Evolutionary conservation across 2,888 invertebrate genomes (phyloP).

Genomic region (Scotopteryx bipunctaria): DNA sequence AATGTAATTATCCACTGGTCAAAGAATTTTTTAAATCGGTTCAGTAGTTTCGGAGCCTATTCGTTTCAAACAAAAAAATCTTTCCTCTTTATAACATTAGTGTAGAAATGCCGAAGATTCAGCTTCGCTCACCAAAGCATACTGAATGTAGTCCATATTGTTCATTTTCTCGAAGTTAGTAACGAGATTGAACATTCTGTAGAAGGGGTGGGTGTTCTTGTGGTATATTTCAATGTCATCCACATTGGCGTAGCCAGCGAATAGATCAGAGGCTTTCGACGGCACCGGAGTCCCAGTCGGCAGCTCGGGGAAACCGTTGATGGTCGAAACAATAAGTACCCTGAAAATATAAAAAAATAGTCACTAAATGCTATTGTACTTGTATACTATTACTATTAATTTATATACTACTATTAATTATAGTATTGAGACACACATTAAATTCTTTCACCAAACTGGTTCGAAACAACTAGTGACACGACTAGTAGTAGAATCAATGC

Average conservation of each 20-base stretch:
- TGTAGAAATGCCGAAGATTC: too few species aligned
- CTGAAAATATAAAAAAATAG: constrained; percentile 48
- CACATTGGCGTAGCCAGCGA: constrained; percentile 58
- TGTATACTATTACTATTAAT: too few species aligned
- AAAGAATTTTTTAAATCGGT: too few species aligned
- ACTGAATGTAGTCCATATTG: constrained; percentile 86
- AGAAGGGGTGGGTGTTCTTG: constrained; percentile 76
- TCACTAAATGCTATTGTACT: not conserved
- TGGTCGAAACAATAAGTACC: constrained; percentile 83
- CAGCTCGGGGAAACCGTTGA: constrained; percentile 56
- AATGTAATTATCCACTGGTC: too few species aligned
- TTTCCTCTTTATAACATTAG: too few species aligned
- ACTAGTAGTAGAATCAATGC: too few species aligned
- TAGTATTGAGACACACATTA: too few species aligned
- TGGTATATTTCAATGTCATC: constrained; percentile 66
- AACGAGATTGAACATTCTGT: constrained; percentile 87
- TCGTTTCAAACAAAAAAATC: too few species aligned
- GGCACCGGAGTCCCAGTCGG: constrained; percentile 34
- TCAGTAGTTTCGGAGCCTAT: too few species aligned
- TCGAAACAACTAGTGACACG: too few species aligned
- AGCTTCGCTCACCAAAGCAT: constrained; percentile 85
- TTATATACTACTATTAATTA: too few species aligned
- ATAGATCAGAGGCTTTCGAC: constrained; percentile 55
- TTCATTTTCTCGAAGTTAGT: constrained; percentile 88
- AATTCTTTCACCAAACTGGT: too few species aligned